Conservation (phyloP, 2,113 vertebrate genomes). For the Podocnemis expansa region DNA sequence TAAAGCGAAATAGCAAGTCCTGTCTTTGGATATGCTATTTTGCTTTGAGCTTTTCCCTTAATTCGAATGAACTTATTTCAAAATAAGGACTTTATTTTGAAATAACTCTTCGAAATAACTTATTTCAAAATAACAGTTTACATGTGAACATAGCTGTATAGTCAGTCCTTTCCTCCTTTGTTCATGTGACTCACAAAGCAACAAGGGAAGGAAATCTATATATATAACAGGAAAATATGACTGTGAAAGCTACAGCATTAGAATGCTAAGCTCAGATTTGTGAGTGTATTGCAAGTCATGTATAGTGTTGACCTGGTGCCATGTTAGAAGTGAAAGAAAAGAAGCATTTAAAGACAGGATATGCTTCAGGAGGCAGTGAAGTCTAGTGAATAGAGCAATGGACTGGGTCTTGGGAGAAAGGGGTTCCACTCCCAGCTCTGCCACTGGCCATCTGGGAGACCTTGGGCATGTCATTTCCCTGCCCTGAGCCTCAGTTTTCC, state of each 20-base stretch:
- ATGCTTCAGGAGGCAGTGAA: background rate
- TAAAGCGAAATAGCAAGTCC: too few relatives aligned
- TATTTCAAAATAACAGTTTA: too few relatives aligned
- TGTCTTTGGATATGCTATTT: too few relatives aligned
- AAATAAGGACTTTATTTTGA: too few relatives aligned
- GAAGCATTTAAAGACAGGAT: background rate
- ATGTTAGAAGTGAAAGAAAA: background rate
- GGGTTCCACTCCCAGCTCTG: background rate
- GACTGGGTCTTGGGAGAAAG: background rate
- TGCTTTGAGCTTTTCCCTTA: too few relatives aligned
- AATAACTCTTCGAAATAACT: too few relatives aligned
- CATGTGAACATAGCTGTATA: too few relatives aligned
- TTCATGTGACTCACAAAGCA: background rate
- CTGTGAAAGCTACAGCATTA: background rate
- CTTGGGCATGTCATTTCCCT: background rate
- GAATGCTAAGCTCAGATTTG: background rate
- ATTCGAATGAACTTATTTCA: too few relatives aligned
- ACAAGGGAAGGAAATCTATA: background rate
- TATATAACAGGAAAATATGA: background rate
- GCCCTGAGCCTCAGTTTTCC: background rate
- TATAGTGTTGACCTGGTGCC: background rate
- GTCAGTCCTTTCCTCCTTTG: background rate
- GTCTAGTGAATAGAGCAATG: background rate
- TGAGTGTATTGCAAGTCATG: background rate
- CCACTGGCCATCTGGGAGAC: background rate